phyloP scores from a whole-genome alignment of 2,797 vertebrate species.

The Pachyuromys duprasi region DNA sequence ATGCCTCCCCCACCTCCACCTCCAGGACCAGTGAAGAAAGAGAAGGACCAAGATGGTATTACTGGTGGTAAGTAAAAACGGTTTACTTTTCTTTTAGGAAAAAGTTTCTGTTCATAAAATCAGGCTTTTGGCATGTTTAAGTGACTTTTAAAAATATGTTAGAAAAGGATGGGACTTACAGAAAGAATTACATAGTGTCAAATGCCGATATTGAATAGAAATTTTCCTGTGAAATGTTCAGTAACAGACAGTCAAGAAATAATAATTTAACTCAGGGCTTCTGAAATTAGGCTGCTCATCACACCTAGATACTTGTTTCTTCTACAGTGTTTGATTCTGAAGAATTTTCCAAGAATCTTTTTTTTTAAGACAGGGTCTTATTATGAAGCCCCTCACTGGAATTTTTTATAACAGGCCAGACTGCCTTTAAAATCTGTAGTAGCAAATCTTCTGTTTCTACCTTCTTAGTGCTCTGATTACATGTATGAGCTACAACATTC shows the following conservation, averaged over 20 bases:
- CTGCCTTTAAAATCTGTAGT: background rate
- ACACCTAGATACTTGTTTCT: slow-evolving; percentile 13
- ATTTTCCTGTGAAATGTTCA: slow-evolving; percentile 11
- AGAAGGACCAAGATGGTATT: slow-evolving; percentile 90
- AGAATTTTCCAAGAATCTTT: background rate
- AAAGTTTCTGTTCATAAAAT: no score
- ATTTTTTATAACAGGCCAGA: background rate
- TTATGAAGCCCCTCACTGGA: background rate
- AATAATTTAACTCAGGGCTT: slow-evolving; percentile 18
- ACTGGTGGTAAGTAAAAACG: background rate
- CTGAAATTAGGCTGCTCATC: slow-evolving; percentile 2
- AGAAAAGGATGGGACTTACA: background rate
- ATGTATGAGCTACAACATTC: background rate
- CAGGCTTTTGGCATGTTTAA: background rate
- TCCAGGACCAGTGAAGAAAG: slow-evolving; percentile 92
- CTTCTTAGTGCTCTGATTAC: background rate
- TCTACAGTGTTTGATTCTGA: slow-evolving; percentile 31
- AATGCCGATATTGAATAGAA: slow-evolving; percentile 8
- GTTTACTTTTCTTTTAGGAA: no score
- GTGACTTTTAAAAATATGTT: background rate
- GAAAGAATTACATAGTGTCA: slow-evolving; percentile 39
- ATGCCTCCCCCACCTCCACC: slow-evolving; percentile 98
- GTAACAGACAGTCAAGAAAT: background rate
- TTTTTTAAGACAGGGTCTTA: background rate
- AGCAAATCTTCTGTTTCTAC: background rate